These are phyloP conservation scores for Hypena proboscidalis DNA, from an alignment of 2,888 invertebrate species.

Conservation along the genomic window DNA sequence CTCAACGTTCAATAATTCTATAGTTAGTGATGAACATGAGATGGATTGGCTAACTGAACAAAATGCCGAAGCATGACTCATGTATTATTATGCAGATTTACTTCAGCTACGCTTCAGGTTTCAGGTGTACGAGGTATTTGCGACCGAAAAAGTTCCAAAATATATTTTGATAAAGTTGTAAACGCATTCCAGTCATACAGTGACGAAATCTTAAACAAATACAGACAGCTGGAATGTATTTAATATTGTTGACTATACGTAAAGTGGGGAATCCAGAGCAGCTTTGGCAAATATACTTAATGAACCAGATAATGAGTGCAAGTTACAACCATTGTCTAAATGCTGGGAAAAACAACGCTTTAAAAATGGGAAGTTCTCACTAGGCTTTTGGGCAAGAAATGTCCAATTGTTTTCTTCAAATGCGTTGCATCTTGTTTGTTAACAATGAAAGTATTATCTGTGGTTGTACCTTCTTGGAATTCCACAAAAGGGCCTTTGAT, in stretches of 20 bases:
- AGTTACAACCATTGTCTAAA: constrained; percentile 6
- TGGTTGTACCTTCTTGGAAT: constrained; percentile 32
- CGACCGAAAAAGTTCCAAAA: constrained; percentile 49
- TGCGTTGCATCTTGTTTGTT: constrained; percentile 27
- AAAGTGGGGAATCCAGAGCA: constrained; percentile 5
- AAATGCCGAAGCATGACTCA: constrained; percentile 39
- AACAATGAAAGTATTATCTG: constrained; percentile 37
- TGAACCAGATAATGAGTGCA: neutral
- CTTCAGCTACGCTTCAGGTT: constrained; percentile 34
- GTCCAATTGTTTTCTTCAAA: constrained; percentile 29
- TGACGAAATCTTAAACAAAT: constrained; percentile 13
- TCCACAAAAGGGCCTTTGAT: constrained; percentile 35
- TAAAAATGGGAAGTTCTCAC: constrained; percentile 17
- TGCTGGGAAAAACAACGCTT: constrained; percentile 1
- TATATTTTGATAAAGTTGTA: constrained; percentile 27
- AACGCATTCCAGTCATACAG: constrained; percentile 9
- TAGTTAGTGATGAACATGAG: constrained; percentile 34
- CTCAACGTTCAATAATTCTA: constrained; percentile 55
- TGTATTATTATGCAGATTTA: constrained; percentile 61
- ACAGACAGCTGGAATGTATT: constrained; percentile 10
- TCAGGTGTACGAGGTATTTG: constrained; percentile 23
- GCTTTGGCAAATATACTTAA: neutral
- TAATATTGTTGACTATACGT: neutral
- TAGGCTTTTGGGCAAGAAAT: constrained; percentile 12
- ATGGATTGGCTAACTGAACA: constrained; percentile 42